Evolutionary conservation across 2,888 invertebrate genomes (phyloP), one percentile per base, ranked within the genome.

Genomic region (Drosophila helvetica): DNA sequence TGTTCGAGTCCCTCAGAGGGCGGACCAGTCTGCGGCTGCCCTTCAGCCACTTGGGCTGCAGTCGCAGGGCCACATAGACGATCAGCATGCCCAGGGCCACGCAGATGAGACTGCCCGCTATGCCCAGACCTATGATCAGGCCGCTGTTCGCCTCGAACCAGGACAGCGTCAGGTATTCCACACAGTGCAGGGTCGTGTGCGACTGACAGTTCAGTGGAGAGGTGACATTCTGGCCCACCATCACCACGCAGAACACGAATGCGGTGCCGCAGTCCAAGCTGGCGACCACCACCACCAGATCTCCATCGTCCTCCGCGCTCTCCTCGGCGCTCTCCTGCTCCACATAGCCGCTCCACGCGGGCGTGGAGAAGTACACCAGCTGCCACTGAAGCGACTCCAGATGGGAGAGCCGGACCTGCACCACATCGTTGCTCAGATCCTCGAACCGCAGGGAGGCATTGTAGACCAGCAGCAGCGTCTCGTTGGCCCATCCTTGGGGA

Each of bases 191-290:
- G 10, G 82, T 82, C n/a, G 61, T 75, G 51, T 87, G 76, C 0
- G 90, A 80, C 0, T 63, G 78, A 30, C 90, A 91, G 52, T 89
- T 82, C 2, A 87, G 79, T 8, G 90, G 86, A 4, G 88, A 80
- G 3, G 80, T 72, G 6, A 3, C 22, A 3, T 12, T 27, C 0
- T 25, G 15, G 1, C 38, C 52, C 2, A 72, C 53, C 1, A 75
- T 51, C 3, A 89, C 2, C 4, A 91, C 33, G 10, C 90, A 90
- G 54, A 89, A 90, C 0, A 76, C 50, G 42, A 88, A 89, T 0
- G 75, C 9, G 6, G 68, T 43, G 43, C 45, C 9, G 45, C 75
- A 74, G 3, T n/a, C 50, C 6, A 90, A 48, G 1, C 58, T 46
- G 43, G 53, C 8, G 0, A 79, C 59, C 9, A 57, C 30, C 0